Conservation (phyloP, 2,888 invertebrate genomes). For the Asteroscopus sphinx region DNA sequence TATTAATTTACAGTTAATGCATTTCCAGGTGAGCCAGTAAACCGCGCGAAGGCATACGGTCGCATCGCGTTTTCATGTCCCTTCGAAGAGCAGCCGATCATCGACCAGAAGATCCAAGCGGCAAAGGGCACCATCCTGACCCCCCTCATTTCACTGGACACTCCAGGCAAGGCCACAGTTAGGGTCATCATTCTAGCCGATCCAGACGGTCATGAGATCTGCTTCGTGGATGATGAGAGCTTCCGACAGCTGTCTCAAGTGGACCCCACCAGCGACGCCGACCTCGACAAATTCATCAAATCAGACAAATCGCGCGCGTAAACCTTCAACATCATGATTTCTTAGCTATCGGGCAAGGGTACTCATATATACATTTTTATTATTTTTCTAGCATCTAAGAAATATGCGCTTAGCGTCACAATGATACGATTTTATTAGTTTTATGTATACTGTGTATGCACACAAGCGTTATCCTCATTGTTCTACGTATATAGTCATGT, state of each 20-base stretch:
- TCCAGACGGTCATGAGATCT: slow-evolving; percentile 99
- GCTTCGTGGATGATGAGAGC: slow-evolving; percentile 99
- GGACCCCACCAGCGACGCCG: slow-evolving; percentile 95
- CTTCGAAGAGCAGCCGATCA: slow-evolving; percentile 92
- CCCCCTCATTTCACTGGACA: slow-evolving; percentile 97
- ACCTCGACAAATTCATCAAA: slow-evolving; percentile 93
- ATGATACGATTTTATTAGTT: slow-evolving; percentile 21
- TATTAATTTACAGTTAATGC: not conserved
- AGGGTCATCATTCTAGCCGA: slow-evolving; percentile 98
- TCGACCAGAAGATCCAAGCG: slow-evolving; percentile 93
- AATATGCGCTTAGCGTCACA: slow-evolving; percentile 26
- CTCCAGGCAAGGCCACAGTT: slow-evolving; percentile 99
- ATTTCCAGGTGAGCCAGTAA: slow-evolving; percentile 90
- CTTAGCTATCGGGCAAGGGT: slow-evolving; percentile 53
- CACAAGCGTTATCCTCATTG: slow-evolving; percentile 23
- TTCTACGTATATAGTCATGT: slow-evolving; percentile 9
- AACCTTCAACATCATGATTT: slow-evolving; percentile 12
- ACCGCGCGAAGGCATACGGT: slow-evolving; percentile 97
- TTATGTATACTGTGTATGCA: slow-evolving; percentile 53
- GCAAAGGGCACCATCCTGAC: slow-evolving; percentile 94
- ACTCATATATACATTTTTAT: slow-evolving; percentile 41
- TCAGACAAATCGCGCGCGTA: slow-evolving; percentile 90
- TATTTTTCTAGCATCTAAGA: slow-evolving; percentile 23
- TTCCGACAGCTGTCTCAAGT: slow-evolving; percentile 96
- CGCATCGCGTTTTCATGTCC: slow-evolving; percentile 98